These are phyloP conservation scores for Girardia tigrina DNA, from an alignment of 2,888 invertebrate species.

Conservation along the genomic window DNA sequence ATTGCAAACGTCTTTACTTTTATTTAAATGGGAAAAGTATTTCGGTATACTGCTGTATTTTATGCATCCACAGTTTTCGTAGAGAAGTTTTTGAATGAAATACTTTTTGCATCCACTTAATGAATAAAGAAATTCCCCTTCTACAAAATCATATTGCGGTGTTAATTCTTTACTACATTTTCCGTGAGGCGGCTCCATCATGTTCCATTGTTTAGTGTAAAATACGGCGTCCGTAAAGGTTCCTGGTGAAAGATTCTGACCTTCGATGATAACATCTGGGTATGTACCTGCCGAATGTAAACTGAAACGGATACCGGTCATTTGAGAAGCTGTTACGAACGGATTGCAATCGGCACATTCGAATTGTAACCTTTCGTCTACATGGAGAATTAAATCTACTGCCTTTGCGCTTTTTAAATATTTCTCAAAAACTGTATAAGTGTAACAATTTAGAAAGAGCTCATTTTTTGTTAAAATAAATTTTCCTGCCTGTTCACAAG, in stretches of 20 bases:
- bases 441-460: slow-evolving; percentile 35
- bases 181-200: slow-evolving; percentile 36
- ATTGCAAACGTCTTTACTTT: not conserved
- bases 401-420: slow-evolving; percentile 3
- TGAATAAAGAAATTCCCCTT: slow-evolving; percentile 31
- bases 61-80: slow-evolving; percentile 20
- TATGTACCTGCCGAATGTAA: slow-evolving; percentile 31
- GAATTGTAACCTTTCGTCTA: slow-evolving; percentile 26
- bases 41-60: slow-evolving; percentile 27
- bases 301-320: slow-evolving; percentile 30
- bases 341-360: slow-evolving; percentile 32
- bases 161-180: slow-evolving; percentile 26
- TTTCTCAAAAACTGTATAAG: slow-evolving; percentile 26
- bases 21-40: not conserved
- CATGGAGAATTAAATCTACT: slow-evolving; percentile 26
- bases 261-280: slow-evolving; percentile 31
- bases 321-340: slow-evolving; percentile 12
- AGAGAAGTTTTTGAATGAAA: not conserved
- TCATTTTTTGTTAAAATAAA: slow-evolving; percentile 33
- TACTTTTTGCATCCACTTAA: slow-evolving; percentile 29
- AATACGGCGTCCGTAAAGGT: slow-evolving; percentile 34
- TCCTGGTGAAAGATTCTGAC: slow-evolving; percentile 33
- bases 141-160: not conserved
- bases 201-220: slow-evolving; percentile 35
- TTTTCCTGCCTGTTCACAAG: slow-evolving; percentile 14